Conservation (phyloP, 1,140 invertebrate genomes). For the Helicoverpa zea region DNA sequence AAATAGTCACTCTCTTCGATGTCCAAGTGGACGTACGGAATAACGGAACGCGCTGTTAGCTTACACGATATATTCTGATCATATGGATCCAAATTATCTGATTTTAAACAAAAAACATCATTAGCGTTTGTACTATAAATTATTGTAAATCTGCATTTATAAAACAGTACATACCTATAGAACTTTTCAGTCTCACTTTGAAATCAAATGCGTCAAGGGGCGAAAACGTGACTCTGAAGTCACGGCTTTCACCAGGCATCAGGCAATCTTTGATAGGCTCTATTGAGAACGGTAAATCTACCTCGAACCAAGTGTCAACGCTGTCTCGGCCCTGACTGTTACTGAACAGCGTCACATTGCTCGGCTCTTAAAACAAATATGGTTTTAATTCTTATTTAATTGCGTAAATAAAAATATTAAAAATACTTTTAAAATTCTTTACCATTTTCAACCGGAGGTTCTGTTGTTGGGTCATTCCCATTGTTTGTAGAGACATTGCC, state of each 20-base stretch:
- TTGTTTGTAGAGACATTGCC: not conserved
- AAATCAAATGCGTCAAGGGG: conserved; percentile 78
- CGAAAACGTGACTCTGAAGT: conserved; percentile 74
- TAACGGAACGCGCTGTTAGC: conserved; percentile 79
- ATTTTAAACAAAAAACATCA: not conserved
- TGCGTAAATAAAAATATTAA: too few species aligned
- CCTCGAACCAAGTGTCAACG: conserved; percentile 82
- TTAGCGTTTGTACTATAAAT: conserved; percentile 1
- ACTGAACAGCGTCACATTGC: conserved; percentile 78
- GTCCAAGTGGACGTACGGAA: conserved; percentile 87
- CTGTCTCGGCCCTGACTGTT: conserved; percentile 67
- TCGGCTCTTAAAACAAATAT: conserved; percentile 63
- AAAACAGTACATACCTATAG: conserved; percentile 66
- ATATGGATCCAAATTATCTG: conserved; percentile 81
- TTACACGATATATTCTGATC: conserved; percentile 75
- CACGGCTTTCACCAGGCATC: conserved; percentile 65
- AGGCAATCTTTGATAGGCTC: conserved; percentile 73
- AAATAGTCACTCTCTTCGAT: conserved; percentile 86
- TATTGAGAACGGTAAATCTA: conserved; percentile 76
- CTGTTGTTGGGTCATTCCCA: not conserved
- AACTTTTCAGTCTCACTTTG: conserved; percentile 75
- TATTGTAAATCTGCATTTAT: too few species aligned
- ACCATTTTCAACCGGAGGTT: conserved; percentile 19
- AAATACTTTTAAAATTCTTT: not conserved
- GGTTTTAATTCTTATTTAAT: not conserved